Base-by-base conservation (phyloP, 2,113 vertebrate genomes). In the Vimba vimba region DNA sequence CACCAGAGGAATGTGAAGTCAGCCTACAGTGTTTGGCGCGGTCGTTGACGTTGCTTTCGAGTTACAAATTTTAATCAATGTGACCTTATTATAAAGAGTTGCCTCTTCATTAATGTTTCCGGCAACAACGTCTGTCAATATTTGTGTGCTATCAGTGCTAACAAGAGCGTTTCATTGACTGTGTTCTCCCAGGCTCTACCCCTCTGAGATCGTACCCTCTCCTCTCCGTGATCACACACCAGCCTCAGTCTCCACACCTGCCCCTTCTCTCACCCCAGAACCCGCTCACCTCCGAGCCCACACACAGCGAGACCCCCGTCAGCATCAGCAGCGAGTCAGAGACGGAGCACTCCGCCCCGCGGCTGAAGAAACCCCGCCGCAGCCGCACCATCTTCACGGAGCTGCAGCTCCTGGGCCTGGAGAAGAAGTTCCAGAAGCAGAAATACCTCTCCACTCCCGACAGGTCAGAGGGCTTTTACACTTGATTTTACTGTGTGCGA, bases 351-450 rank as follows among this genome's bases (percentile, higher is more conserved):
- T 91, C 95, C 50, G 64, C 91, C 0, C 92, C 96, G 0, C 94
- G 96, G 23, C 94, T 96, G 2, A 99, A 99, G 91, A 99, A 99
- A 89, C 97, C 97, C 0, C 97, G 98, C 0, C 95, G 98, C 60
- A 99, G 98, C 15, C 95, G 98, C 59, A 99, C 98, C 92, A 99
- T 99, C 92, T 99, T 99, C 94, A 99, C 98, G 0, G 98, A 99
- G 93, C 94, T 98, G 84, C 98, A 99, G 94, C 96, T 99, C 73
- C 96, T 99, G 97, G 98, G 98, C 68, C 93, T 99, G 87, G 98
- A 99, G 95, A 99, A 98, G 93, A 99, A 99, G 87, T 99, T 99
- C 91, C 98, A 99, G 95, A 99, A 98, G 91, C 98, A 99, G 94
- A 99, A 99, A 91, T 99, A 99, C 89, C 93, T 99, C 39, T 99